These are phyloP conservation scores for Bucco capensis DNA, from an alignment of 2,113 vertebrate species.

Conservation along the genomic window DNA sequence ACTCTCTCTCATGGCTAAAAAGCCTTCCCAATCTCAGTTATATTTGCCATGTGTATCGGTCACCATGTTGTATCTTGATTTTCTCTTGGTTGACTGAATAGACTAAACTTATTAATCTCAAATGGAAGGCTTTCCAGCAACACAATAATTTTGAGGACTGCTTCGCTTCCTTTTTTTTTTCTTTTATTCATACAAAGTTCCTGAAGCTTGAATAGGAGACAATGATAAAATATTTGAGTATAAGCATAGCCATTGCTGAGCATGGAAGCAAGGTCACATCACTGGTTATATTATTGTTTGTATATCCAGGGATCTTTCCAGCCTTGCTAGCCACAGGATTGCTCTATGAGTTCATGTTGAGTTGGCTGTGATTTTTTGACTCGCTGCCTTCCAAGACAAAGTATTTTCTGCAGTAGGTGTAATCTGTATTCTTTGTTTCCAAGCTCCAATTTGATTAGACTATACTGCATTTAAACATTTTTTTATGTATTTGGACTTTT, in stretches of 20 bases:
- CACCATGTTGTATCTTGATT: not conserved
- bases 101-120: not conserved
- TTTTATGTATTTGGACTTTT: not conserved
- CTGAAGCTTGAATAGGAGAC: not conserved
- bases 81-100: not conserved
- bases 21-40: not conserved
- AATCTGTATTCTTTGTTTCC: not conserved
- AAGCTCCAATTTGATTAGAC: not conserved
- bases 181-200: not conserved
- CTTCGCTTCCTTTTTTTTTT: not conserved
- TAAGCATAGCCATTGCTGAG: not conserved
- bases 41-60: not conserved
- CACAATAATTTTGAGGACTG: not conserved
- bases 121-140: not conserved
- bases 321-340: not conserved
- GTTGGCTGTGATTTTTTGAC: not conserved
- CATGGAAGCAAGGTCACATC: not conserved
- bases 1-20: not conserved
- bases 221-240: not conserved
- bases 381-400: not conserved
- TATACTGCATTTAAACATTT: not conserved
- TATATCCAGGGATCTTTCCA: not conserved
- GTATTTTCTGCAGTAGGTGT: not conserved
- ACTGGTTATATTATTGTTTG: not conserved
- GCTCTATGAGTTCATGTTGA: not conserved